A percentile compares a stretch with the other conserved stretches of the same genome.
These are phyloP conservation scores for Troides oblongomaculatus DNA, from an alignment of 2,888 invertebrate genomes.

Conservation along the genomic window DNA sequence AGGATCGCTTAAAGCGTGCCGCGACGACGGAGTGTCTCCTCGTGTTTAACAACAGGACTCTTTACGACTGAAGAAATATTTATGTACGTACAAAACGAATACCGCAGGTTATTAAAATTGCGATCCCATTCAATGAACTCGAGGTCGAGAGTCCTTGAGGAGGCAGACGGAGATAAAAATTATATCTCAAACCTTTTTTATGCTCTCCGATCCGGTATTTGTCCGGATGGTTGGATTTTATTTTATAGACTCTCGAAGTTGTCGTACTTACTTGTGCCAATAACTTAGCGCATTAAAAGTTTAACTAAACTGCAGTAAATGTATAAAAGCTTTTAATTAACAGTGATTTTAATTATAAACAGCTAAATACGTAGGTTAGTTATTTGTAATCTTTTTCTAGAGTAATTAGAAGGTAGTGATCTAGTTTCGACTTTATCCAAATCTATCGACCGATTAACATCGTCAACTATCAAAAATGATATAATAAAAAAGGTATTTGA, in stretches of 20 bases:
- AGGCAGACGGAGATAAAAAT: constrained; percentile 31
- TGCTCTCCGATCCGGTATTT: constrained; percentile 14
- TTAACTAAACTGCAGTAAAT: no score
- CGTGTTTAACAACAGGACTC: constrained; percentile 23
- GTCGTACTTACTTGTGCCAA: background rate
- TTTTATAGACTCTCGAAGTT: background rate
- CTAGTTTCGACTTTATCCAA: no score
- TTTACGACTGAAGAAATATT: constrained; percentile 23
- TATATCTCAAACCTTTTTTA: constrained; percentile 1
- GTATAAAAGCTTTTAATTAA: no score
- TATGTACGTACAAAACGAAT: constrained; percentile 24
- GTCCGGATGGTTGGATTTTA: constrained; percentile 16
- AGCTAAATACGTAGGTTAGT: no score
- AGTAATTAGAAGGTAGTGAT: no score
- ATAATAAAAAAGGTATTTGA: no score
- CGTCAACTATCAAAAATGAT: no score
- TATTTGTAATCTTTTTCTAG: no score
- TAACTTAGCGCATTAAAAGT: background rate
- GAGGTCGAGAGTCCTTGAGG: constrained; percentile 48
- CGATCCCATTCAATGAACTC: constrained; percentile 28
- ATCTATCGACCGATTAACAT: no score
- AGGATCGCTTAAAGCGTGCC: constrained; percentile 2
- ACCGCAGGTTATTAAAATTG: constrained; percentile 28
- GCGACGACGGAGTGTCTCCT: constrained; percentile 26
- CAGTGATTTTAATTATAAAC: no score